Evolutionary conservation across 1,140 invertebrate genomes (phyloP), one percentile per base, ranked within the genome.

Genomic region (Drosophila baimaii): DNA sequence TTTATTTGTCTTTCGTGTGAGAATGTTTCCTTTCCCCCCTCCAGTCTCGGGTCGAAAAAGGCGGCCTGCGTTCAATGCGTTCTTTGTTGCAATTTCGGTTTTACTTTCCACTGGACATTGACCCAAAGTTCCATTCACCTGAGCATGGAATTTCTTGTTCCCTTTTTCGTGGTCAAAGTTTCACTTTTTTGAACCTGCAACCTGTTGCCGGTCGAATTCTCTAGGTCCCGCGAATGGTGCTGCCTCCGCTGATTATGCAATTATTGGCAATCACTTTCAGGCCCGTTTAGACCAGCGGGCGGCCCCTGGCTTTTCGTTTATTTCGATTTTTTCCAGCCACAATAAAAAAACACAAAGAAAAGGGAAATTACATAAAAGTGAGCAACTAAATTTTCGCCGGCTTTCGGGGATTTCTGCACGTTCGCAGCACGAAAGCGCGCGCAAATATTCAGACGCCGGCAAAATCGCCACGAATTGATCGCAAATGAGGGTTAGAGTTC

Each of bases 281-380:
- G 83, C 83, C 71, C 83, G 83, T 83, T 86, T 86, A 89, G 83
- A 86, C 77, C 81, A 84, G 81, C 81, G 77, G 81, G 81, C 62
- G 81, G 77, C 81, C 64, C 55, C 65, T 69, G 61, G 62, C 61
- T 69, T 69, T 69, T 63, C 12, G 69, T 0, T 25, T 52, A 44
- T 43, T 27, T 74, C 52, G 59, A 51, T 51, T 68, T 58, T 62
- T 47, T 27, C 46, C 63, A 47, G 57, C 43, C 58, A 55, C 61
- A 54, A 68, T 27, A 49, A 73, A 77, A 55, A 68, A 54, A 68
- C 31, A 49, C 77, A 77, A 89, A 84, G 84, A 84, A 89, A 89
- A 89, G 85, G 84, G 84, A 89, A 89, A 89, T 89, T 89, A 89
- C 84, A 89, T 89, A 89, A 89, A 89, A 89, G 84, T 89, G 74